A percentile compares a stretch with the other conserved stretches of the same genome.
These are phyloP conservation scores for Dendrolimus houi DNA, from an alignment of 2,888 invertebrate genomes.

Conservation along the genomic window DNA sequence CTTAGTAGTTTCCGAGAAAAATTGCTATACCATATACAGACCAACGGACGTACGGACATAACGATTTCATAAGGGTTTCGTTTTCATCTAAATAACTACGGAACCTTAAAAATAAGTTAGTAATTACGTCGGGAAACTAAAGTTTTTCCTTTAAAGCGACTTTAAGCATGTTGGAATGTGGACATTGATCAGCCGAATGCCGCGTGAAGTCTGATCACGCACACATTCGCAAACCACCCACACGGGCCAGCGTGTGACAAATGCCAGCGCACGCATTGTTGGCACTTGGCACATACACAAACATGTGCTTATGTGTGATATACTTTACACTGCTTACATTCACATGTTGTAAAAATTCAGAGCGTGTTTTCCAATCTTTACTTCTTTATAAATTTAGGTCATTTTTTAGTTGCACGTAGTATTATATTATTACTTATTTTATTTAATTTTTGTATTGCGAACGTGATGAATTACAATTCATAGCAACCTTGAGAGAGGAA, in stretches of 20 bases:
- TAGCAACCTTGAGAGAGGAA: neutral
- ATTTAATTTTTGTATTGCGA: neutral
- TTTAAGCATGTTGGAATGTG: slow-evolving; percentile 54
- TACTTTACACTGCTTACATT: neutral
- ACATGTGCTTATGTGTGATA: slow-evolving; percentile 6
- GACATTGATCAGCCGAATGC: slow-evolving; percentile 54
- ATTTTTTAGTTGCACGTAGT: neutral
- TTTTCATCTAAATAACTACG: no score
- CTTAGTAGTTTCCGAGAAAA: no score
- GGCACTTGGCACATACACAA: slow-evolving; percentile 25
- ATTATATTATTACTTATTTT: neutral
- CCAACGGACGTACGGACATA: no score
- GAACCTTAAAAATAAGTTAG: no score
- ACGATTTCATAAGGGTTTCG: no score
- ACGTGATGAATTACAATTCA: neutral
- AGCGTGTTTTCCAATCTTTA: neutral
- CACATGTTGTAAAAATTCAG: neutral
- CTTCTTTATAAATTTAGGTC: neutral
- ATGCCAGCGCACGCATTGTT: slow-evolving; percentile 35
- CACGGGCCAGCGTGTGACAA: slow-evolving; percentile 33
- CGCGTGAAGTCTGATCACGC: slow-evolving; percentile 40
- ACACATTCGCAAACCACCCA: slow-evolving; percentile 20
- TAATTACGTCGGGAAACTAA: neutral
- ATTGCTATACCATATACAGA: no score
- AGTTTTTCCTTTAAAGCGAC: neutral